These are phyloP conservation scores for Rhynchomys soricoides DNA, from an alignment of 2,113 vertebrate species.

Conservation along the genomic window DNA sequence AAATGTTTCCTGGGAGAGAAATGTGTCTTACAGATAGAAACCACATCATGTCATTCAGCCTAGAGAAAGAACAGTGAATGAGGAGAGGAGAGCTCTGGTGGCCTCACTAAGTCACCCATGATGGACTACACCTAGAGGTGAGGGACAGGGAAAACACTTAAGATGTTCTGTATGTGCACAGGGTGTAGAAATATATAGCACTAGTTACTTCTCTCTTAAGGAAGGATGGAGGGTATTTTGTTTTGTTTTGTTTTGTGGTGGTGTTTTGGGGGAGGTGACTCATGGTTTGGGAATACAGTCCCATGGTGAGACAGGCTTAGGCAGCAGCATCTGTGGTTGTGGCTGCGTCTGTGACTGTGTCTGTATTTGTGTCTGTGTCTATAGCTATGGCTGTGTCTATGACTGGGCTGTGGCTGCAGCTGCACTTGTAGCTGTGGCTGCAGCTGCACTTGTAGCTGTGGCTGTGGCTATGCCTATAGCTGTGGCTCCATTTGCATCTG, in stretches of 20 bases:
- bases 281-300: not conserved
- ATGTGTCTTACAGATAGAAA: not conserved
- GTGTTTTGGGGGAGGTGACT: not conserved
- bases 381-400: too few species aligned
- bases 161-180: not conserved
- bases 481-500: too few species aligned
- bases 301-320: too few species aligned
- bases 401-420: too few species aligned
- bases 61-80: fast-evolving
- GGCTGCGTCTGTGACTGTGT: not conserved
- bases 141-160: too few species aligned
- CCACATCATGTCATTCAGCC: not conserved
- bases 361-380: too few species aligned
- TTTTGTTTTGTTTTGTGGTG: not conserved
- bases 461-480: too few species aligned
- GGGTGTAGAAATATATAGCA: too few species aligned
- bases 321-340: not conserved
- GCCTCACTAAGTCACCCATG: too few species aligned
- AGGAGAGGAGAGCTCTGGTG: not conserved
- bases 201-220: not conserved
- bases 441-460: too few species aligned
- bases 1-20: not conserved
- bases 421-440: too few species aligned
- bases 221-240: not conserved
- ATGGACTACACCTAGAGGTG: not conserved